Percentiles rank a stretch among this genome's conserved stretches.
Conservation (phyloP, 2,888 invertebrate species). For the Plagodis dolabraria region DNA sequence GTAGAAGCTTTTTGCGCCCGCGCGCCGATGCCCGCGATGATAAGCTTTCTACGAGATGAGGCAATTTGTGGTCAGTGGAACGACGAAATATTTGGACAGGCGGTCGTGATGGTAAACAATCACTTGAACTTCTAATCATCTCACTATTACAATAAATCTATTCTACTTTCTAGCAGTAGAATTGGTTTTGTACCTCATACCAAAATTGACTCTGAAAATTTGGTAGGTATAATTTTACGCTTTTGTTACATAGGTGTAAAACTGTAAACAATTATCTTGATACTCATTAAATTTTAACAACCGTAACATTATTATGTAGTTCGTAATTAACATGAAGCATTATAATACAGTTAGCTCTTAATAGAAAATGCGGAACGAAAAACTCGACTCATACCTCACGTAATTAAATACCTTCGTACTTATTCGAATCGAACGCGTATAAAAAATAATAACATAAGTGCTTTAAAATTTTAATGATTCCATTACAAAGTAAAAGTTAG, state of each 20-base stretch:
- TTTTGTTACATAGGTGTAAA: neutral
- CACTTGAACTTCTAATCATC: slow-evolving; percentile 11
- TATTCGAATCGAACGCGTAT: slow-evolving; percentile 35
- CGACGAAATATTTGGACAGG: slow-evolving; percentile 41
- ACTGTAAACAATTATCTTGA: neutral
- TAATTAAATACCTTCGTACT: slow-evolving; percentile 39
- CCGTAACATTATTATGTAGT: slow-evolving; percentile 1
- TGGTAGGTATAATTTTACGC: neutral
- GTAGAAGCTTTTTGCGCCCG: slow-evolving; percentile 74
- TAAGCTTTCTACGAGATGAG: slow-evolving; percentile 74
- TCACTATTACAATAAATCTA: neutral
- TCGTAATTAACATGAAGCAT: slow-evolving; percentile 16
- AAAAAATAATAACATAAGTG: slow-evolving; percentile 54
- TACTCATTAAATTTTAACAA: slow-evolving; percentile 13
- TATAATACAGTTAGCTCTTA: slow-evolving; percentile 21
- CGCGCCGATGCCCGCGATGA: slow-evolving; percentile 64
- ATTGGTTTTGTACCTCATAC: neutral
- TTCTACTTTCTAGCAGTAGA: neutral
- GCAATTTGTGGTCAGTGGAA: slow-evolving; percentile 55
- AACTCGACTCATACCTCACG: slow-evolving; percentile 34
- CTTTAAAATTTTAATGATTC: slow-evolving; percentile 53
- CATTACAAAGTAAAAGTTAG: slow-evolving; percentile 71
- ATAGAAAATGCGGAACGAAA: slow-evolving; percentile 20
- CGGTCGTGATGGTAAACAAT: slow-evolving; percentile 19
- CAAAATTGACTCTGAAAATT: neutral